phyloP scores from a whole-genome alignment of 2,113 vertebrate genomes.

The Carollia perspicillata region DNA sequence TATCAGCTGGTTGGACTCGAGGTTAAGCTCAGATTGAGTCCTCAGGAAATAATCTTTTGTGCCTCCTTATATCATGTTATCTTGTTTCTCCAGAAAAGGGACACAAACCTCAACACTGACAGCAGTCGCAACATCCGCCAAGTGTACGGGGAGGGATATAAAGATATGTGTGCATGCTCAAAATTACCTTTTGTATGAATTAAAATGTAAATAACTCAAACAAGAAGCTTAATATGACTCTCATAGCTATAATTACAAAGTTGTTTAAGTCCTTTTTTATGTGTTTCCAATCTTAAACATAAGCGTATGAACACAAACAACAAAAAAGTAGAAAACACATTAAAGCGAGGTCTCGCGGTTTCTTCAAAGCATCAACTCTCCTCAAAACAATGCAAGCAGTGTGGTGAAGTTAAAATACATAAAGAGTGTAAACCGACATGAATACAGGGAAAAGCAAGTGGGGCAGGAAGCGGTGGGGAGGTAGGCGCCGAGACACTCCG shows the following conservation, averaged over 20 bases:
- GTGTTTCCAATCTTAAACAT: slow-evolving; percentile 30
- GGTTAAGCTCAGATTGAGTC: not conserved
- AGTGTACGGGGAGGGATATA: not conserved
- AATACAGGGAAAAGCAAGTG: not conserved
- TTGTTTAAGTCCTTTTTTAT: not conserved
- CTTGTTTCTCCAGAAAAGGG: slow-evolving; percentile 13
- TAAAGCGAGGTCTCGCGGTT: not conserved
- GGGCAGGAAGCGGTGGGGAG: not conserved
- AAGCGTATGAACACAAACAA: not conserved
- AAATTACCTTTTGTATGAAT: slow-evolving; percentile 16
- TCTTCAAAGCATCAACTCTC: not conserved
- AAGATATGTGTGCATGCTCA: not conserved
- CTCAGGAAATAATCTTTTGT: not conserved
- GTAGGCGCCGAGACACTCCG: not conserved
- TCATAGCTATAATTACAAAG: slow-evolving; percentile 6
- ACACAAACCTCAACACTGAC: not conserved
- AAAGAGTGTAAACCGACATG: not conserved
- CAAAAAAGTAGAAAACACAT: not conserved
- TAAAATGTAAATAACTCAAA: not conserved
- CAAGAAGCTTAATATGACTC: not conserved
- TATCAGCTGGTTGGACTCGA: not conserved
- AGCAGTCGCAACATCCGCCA: not conserved
- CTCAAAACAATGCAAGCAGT: not conserved
- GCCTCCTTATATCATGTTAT: not conserved
- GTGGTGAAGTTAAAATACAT: not conserved